Conservation (phyloP, 2,113 vertebrate species). For the Pteropus alecto region DNA sequence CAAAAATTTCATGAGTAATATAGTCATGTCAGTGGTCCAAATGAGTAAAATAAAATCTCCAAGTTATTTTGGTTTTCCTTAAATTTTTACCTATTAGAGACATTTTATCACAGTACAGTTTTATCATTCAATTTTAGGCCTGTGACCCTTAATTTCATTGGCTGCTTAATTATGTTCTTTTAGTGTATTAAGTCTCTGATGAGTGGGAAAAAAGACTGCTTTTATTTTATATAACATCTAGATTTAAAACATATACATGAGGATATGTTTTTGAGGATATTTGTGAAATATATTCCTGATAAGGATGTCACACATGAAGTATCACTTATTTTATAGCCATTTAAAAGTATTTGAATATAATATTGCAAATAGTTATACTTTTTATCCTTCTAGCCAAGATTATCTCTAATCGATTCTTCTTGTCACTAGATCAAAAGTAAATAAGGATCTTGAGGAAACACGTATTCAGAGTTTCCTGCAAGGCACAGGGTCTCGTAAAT, state of each 20-base stretch:
- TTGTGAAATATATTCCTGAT: constrained; percentile 11
- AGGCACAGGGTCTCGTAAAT: neutral
- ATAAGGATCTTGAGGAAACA: neutral
- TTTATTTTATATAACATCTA: constrained; percentile 35
- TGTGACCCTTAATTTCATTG: neutral
- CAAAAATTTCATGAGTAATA: neutral
- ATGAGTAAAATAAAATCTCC: constrained; percentile 9
- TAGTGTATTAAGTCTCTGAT: neutral
- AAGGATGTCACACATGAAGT: constrained; percentile 7
- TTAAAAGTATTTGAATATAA: constrained; percentile 20
- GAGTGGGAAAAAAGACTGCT: constrained; percentile 6
- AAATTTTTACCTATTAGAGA: constrained; percentile 11
- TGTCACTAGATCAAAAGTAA: constrained; percentile 1
- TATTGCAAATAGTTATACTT: constrained; percentile 3
- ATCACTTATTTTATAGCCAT: constrained; percentile 5
- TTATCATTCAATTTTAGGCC: neutral
- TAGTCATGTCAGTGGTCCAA: neutral
- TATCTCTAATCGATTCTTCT: neutral
- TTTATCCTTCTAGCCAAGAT: neutral
- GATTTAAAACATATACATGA: neutral
- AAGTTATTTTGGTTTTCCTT: constrained; percentile 2
- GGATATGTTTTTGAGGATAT: neutral
- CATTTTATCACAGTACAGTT: neutral
- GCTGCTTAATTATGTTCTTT: neutral
- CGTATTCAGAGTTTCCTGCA: neutral